Percentiles rank a stretch among this genome's conserved stretches.
Conservation (phyloP, 2,888 invertebrate species). For the Cepaea hortensis region DNA sequence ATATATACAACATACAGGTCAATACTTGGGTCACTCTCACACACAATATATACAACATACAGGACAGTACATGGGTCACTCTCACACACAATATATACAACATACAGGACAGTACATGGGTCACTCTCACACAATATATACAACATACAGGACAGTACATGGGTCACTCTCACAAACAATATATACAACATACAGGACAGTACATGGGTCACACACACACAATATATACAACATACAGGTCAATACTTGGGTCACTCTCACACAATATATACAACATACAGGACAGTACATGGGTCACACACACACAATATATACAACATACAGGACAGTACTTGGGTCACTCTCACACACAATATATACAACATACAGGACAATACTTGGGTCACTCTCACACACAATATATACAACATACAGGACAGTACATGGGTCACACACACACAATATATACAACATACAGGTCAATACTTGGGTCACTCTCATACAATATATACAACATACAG, state of each 20-base stretch:
- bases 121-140: too few species aligned
- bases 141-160: too few species aligned
- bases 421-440: neutral
- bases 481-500: too few species aligned
- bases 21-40: neutral
- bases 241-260: neutral
- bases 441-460: neutral
- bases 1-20: neutral
- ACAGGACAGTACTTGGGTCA: too few species aligned
- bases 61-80: neutral
- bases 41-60: neutral
- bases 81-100: neutral
- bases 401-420: neutral
- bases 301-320: too few species aligned
- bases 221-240: neutral
- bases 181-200: neutral
- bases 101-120: neutral
- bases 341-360: neutral
- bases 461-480: too few species aligned
- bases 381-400: neutral
- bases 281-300: neutral
- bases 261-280: neutral
- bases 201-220: neutral
- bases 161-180: too few species aligned
- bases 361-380: neutral